Percentiles rank a stretch among this genome's conserved stretches.
These are phyloP conservation scores for Okapia johnstoni DNA, from an alignment of 2,113 vertebrate species.

Conservation along the genomic window DNA sequence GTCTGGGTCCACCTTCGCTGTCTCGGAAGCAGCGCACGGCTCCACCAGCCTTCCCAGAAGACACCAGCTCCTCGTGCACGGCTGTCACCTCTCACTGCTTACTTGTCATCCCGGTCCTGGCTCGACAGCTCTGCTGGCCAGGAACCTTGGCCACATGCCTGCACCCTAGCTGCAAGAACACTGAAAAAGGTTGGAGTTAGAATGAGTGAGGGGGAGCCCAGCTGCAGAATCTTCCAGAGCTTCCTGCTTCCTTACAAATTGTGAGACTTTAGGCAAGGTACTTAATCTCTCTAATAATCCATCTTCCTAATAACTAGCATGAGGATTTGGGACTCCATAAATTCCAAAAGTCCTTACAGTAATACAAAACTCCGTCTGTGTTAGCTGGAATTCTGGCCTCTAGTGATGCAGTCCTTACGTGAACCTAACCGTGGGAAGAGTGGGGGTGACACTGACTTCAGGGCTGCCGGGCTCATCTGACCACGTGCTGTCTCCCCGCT, in stretches of 20 bases:
- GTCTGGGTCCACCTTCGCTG: too few species aligned
- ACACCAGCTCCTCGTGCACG: background rate
- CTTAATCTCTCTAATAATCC: constrained; percentile 61
- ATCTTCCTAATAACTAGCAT: constrained; percentile 22
- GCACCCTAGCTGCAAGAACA: background rate
- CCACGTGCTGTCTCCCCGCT: background rate
- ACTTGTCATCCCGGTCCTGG: background rate
- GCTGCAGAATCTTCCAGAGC: background rate
- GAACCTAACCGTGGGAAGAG: background rate
- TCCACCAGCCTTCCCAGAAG: background rate
- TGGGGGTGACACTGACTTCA: background rate
- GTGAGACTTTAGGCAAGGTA: background rate
- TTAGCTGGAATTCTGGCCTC: constrained; percentile 21
- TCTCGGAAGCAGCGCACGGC: background rate
- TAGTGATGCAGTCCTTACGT: background rate
- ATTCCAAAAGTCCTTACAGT: constrained; percentile 27
- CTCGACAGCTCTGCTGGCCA: background rate
- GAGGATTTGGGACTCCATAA: constrained; percentile 3
- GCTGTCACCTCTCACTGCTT: background rate
- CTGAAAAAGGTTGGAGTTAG: background rate
- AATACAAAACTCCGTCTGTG: constrained; percentile 13
- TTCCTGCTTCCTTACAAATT: background rate
- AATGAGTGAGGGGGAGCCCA: background rate
- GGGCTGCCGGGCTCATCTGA: background rate
- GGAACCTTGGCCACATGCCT: background rate